Evolutionary conservation across 2,888 invertebrate species (phyloP).

Genomic region (Tuta absoluta): DNA sequence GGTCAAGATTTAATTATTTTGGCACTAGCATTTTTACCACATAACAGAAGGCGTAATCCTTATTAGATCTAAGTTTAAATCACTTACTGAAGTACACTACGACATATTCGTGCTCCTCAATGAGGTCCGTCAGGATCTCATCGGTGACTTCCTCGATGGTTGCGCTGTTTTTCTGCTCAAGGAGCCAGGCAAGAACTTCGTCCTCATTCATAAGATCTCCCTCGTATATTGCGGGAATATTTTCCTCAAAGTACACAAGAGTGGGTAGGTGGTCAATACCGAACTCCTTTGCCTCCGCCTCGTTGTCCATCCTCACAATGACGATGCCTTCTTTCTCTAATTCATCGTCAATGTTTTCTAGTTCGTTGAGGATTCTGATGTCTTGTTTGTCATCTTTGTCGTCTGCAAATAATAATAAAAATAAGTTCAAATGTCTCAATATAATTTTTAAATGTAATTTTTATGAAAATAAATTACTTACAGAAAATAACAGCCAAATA

Average conservation of each 20-base stretch:
- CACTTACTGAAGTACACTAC: constrained; percentile 95
- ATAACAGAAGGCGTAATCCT: too few relatives aligned
- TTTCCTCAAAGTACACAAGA: constrained; percentile 93
- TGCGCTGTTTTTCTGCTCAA: constrained; percentile 93
- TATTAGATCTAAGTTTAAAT: constrained; percentile 14
- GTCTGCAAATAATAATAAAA: constrained; percentile 79
- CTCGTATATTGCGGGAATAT: constrained; percentile 94
- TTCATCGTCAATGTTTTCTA: constrained; percentile 96
- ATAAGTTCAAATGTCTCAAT: too few relatives aligned
- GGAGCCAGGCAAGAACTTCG: constrained; percentile 93
- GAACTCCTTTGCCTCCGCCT: constrained; percentile 93
- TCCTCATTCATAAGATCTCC: constrained; percentile 96
- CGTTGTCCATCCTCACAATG: constrained; percentile 94
- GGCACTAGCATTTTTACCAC: too few relatives aligned
- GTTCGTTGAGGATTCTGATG: constrained; percentile 91
- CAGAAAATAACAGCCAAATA: constrained; percentile 95
- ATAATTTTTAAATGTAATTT: not conserved
- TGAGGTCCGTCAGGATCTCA: constrained; percentile 91
- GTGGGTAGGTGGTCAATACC: constrained; percentile 94
- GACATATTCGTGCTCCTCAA: constrained; percentile 95
- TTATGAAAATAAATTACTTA: constrained; percentile 75
- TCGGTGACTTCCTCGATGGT: constrained; percentile 97
- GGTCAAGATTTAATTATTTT: too few relatives aligned
- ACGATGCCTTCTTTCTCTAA: constrained; percentile 94
- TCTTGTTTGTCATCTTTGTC: constrained; percentile 95